phyloP scores from a whole-genome alignment of 2,113 vertebrate genomes.

The Terrapene triunguis region DNA sequence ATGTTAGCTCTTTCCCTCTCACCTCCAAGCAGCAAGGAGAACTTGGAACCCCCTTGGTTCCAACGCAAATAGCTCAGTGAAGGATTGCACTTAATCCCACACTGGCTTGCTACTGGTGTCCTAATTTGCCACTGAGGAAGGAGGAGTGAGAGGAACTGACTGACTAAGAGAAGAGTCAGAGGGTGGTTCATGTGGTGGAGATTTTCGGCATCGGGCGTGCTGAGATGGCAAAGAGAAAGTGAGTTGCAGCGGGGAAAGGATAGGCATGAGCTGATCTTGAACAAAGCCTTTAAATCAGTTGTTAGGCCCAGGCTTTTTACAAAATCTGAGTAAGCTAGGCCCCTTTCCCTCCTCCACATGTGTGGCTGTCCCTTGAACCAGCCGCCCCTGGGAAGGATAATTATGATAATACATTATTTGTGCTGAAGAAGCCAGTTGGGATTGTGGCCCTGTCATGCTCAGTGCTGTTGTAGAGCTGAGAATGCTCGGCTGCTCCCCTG shows the following conservation, averaged over 20 bases:
- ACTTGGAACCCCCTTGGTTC: background rate
- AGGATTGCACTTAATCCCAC: background rate
- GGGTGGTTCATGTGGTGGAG: background rate
- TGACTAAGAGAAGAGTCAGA: background rate
- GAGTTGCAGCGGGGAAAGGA: background rate
- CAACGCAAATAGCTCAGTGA: background rate
- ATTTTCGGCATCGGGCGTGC: background rate
- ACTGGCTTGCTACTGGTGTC: background rate
- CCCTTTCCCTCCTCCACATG: background rate
- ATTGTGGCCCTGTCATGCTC: too few species aligned
- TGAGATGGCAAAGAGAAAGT: background rate
- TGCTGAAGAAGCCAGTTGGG: background rate
- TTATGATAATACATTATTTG: background rate
- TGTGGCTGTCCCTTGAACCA: background rate
- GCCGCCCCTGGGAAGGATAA: background rate
- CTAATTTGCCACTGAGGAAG: background rate
- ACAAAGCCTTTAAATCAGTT: background rate
- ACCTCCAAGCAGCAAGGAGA: background rate
- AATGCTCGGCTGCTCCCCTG: background rate
- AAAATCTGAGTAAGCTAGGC: background rate
- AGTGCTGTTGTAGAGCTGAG: background rate
- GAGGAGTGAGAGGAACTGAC: background rate
- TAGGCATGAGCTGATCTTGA: background rate
- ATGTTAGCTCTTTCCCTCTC: background rate
- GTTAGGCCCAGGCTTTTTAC: background rate